Evolutionary conservation across 2,888 invertebrate genomes (phyloP), one percentile per base, ranked within the genome.

Genomic region (Scaptomyza caliginosa): DNA sequence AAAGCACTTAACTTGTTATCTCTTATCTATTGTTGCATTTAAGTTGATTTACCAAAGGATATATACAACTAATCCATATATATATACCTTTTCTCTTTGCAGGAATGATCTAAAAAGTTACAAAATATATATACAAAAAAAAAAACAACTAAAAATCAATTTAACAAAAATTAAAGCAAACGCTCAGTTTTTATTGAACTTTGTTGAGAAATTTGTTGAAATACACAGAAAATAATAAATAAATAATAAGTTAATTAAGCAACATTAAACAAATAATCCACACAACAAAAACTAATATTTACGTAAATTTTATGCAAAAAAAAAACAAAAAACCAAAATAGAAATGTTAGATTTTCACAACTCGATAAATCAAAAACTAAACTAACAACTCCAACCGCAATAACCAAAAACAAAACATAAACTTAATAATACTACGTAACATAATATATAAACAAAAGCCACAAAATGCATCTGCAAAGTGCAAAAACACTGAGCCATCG

Each of bases 291-390:
- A 56, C 52, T 50, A 45, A 50, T 49, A 54, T 36, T 51, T 28
- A 73, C 65, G 43, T 50, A 67, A 75, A 73, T 71, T 73, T 75
- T 73, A 84, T 84, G 67, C 75, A 70, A 75, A 34, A 0, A n/a
- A n/a, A n/a, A n/a, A n/a, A n/a, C n/a, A n/a, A n/a, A n/a, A n/a
- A n/a, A n/a, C n/a, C n/a, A n/a, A n/a, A 75, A 63, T 63, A 75
- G 67, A 84, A 81, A 87, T 83, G 76, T 76, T 85, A 70, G 54
- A 76, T 74, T 76, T 63, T 26, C 70, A 57, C 65, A 79, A 78
- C 46, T 64, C 46, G 51, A 54, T 59, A 71, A 83, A 82, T 67
- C 63, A 74, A 69, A 74, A 71, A 69, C n/a, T 67, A 57, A 63
- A 59, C 64, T 67, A 62, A 58, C 51, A 77, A 48, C 51, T 39